phyloP scores from a whole-genome alignment of 2,113 vertebrate species.

The Tinamus guttatus region DNA sequence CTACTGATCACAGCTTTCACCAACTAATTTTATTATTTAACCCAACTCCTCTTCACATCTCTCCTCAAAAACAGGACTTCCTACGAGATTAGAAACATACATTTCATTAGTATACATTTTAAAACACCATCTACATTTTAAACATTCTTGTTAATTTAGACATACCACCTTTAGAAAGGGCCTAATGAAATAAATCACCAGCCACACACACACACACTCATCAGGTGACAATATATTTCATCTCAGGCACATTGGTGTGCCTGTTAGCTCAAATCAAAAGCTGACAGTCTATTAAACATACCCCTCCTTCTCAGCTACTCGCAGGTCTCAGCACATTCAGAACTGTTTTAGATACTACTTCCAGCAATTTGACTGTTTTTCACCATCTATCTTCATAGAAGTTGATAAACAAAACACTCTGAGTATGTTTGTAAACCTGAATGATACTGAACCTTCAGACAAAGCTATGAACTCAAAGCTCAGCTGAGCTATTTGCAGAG shows the following conservation, averaged over 20 bases:
- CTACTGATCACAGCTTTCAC: neutral
- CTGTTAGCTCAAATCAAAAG: neutral
- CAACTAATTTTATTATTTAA: slow-evolving; percentile 34
- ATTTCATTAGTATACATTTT: neutral
- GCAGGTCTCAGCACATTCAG: neutral
- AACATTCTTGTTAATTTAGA: neutral
- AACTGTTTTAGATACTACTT: neutral
- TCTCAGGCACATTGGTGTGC: neutral
- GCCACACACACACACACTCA: no score
- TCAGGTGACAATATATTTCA: neutral
- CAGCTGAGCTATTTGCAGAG: neutral
- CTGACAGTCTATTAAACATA: neutral
- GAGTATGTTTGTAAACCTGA: neutral
- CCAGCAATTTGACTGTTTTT: neutral
- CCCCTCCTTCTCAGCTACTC: neutral
- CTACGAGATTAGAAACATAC: neutral
- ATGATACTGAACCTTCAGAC: neutral
- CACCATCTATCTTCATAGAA: neutral
- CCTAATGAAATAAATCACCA: neutral
- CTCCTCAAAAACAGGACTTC: neutral
- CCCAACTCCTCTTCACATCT: neutral
- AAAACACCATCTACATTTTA: neutral
- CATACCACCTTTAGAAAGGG: neutral
- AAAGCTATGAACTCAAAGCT: neutral
- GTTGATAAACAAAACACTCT: neutral